Conservation (phyloP, 2,797 vertebrate genomes). For the Catostomus latipinnis region DNA sequence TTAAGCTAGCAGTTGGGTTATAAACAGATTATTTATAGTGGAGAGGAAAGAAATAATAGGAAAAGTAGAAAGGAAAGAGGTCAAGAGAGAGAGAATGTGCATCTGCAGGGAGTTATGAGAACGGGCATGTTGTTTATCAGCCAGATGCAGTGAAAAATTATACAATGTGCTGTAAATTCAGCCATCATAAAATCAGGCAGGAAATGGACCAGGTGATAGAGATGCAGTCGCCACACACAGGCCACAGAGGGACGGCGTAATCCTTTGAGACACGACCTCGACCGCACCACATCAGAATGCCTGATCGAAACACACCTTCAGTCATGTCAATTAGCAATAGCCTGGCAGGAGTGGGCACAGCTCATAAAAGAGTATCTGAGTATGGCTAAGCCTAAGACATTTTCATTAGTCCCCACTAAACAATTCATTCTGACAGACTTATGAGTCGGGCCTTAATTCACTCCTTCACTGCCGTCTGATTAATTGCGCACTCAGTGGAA, state of each 20-base stretch:
- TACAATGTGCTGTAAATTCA: constrained; percentile 29
- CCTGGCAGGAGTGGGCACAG: constrained; percentile 16
- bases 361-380: constrained; percentile 45
- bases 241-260: not conserved
- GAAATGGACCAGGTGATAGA: constrained; percentile 41
- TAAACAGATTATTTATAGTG: too few relatives aligned
- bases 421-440: constrained; percentile 65
- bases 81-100: not conserved
- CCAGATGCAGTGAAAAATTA: constrained; percentile 39
- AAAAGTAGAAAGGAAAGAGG: too few relatives aligned
- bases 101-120: not conserved
- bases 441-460: constrained; percentile 54
- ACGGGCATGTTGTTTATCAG: constrained; percentile 24
- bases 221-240: not conserved
- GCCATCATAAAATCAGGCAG: constrained; percentile 40
- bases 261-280: constrained; percentile 16
- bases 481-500: constrained; percentile 69
- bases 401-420: constrained; percentile 59
- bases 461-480: constrained; percentile 58
- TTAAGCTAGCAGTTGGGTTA: too few relatives aligned
- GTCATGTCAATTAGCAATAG: constrained; percentile 48
- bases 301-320: constrained; percentile 25
- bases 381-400: constrained; percentile 42
- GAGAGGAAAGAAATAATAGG: too few relatives aligned
- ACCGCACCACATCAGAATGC: constrained; percentile 12